These are phyloP conservation scores for Chelon labrosus DNA, from an alignment of 2,797 vertebrate genomes.

Conservation along the genomic window DNA sequence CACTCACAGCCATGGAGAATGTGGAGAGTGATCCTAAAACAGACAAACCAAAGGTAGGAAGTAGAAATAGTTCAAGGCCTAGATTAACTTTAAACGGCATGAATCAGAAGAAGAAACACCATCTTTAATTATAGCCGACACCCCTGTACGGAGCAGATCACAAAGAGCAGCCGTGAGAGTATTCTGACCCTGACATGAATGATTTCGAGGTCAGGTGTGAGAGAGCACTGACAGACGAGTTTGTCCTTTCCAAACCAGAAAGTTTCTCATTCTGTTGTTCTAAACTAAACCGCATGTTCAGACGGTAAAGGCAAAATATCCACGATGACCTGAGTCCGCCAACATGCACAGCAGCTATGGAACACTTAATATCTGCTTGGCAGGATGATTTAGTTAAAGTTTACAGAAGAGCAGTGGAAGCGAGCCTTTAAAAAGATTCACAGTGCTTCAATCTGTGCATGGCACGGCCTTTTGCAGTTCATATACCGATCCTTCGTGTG, in stretches of 20 bases:
- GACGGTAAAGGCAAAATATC: no score
- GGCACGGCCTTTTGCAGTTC: no score
- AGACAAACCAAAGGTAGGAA: slow-evolving; percentile 93
- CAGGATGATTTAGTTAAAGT: no score
- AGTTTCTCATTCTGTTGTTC: no score
- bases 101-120: background rate
- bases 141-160: background rate
- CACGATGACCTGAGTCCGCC: no score
- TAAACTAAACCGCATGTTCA: no score
- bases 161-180: background rate
- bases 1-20: slow-evolving; percentile 97
- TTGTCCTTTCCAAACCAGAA: background rate
- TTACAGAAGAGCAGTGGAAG: no score
- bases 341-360: no score
- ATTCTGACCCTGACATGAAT: slow-evolving; percentile 8
- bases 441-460: no score
- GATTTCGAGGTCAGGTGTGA: slow-evolving; percentile 14
- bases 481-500: no score
- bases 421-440: no score
- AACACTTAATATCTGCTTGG: no score
- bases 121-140: slow-evolving; percentile 6
- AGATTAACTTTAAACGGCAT: background rate
- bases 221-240: background rate
- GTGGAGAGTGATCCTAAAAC: slow-evolving; percentile 95
- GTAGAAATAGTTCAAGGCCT: background rate